Base-by-base conservation (phyloP, 2,797 vertebrate species). In the Sparus aurata region DNA sequence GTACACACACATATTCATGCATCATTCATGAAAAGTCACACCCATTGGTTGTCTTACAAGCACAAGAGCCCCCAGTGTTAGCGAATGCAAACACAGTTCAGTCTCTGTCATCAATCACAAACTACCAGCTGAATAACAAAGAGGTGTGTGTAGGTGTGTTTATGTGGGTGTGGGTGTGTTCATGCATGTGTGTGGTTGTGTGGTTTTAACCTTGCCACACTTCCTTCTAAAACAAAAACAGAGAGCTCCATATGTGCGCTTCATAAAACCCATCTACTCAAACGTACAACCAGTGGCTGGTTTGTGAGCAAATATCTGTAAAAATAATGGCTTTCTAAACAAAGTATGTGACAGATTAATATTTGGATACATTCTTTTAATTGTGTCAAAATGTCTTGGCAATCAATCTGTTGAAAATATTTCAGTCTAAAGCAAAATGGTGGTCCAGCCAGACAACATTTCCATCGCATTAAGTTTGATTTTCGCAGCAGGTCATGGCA, bases 91-190 rank as follows among this genome's bases (percentile, higher is more conserved):
- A 68, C 66, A 47, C 41, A 66, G 43, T 86, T 77, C 9, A 69
- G 54, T 34, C 58, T 65, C 7, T 30, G 76, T 77, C 70, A 83
- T 86, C 82, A 47, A 67, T 85, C 73, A 78, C 47, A 71, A 80
- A 65, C 64, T 75, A 82, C 75, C 38, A 66, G 49, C 81, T 85
- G 83, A 84, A 85, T 84, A 69, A 80, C 77, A 85, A 86, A 78
- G 60, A 74, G 68, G 11, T 67, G 0, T 55, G 53, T 55, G 50
- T 53, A 46, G 57, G 61, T 41, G 60, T 68, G 58, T 41, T 47
- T 53, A 70, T 34, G 54, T 66, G 38, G 27, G 27, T n/a, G 50
- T 53, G 46, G 57, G 61, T 41, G 60, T 68, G 58, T 41, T 47
- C 53, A 70, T 34, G 54, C 63, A 41, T 66, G 16, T 34, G 59